A percentile compares a stretch with the other conserved stretches of the same genome.
Conservation (phyloP, 2,888 invertebrate species). For the Ceratothoa steindachneri region DNA sequence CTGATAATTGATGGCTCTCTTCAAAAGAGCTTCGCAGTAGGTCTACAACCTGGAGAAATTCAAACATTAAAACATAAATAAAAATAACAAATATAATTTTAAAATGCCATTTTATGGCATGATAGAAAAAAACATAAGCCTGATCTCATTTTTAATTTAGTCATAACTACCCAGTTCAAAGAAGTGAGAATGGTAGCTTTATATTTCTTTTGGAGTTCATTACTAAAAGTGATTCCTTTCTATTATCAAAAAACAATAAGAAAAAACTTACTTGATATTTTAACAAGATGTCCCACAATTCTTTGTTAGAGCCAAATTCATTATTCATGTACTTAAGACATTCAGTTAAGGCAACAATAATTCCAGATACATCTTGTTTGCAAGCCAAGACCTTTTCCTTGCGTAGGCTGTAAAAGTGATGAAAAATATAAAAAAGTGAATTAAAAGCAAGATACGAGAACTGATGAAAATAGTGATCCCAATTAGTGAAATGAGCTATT, state of each 20-base stretch:
- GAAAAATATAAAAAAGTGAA: background rate
- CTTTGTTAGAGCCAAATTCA: background rate
- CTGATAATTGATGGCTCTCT: background rate
- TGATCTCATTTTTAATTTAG: too few species aligned
- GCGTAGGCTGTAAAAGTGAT: background rate
- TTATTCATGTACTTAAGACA: slow-evolving; percentile 13
- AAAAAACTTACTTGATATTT: slow-evolving; percentile 1
- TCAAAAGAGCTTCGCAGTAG: background rate
- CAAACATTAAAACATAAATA: too few species aligned
- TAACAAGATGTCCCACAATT: slow-evolving; percentile 12
- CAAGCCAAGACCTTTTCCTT: background rate
- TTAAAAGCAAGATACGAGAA: background rate
- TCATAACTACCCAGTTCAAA: too few species aligned
- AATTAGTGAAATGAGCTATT: too few species aligned
- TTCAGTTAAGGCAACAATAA: slow-evolving; percentile 16
- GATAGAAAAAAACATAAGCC: too few species aligned
- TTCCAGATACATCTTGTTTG: background rate
- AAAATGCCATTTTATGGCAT: too few species aligned
- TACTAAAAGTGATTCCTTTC: too few species aligned
- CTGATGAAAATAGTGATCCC: background rate
- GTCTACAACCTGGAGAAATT: background rate
- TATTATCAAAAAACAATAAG: too few species aligned
- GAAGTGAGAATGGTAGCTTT: too few species aligned
- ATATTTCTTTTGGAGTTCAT: too few species aligned
- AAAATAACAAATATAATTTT: too few species aligned